Percentiles rank a stretch among this genome's conserved stretches.
Conservation (phyloP, 64 coral and sea anemone genomes). For the Stichodactyla helianthus region DNA sequence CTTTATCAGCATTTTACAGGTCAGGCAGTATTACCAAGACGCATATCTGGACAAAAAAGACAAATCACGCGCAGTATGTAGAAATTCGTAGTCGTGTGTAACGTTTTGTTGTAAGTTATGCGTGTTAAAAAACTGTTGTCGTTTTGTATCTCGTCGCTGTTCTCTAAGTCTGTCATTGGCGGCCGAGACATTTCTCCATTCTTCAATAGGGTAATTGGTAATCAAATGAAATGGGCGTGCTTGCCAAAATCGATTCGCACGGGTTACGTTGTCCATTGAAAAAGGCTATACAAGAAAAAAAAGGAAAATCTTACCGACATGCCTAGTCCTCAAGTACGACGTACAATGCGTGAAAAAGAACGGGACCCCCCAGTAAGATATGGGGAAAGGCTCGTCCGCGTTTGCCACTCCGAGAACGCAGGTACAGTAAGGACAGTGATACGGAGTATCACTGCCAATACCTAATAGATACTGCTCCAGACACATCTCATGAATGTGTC, state of each 20-base stretch:
- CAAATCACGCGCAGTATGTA: not conserved
- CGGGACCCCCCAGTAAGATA: no score
- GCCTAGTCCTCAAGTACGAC: no score
- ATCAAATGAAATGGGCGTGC: not conserved
- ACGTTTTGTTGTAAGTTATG: not conserved
- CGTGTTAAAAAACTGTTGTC: not conserved
- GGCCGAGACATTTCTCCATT: not conserved
- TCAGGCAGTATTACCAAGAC: not conserved
- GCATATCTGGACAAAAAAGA: not conserved
- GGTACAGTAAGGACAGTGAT: no score
- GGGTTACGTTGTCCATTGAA: not conserved
- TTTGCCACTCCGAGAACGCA: no score
- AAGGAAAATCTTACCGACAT: no score
- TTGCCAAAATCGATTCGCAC: not conserved
- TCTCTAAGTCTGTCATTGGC: not conserved
- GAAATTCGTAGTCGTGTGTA: not conserved
- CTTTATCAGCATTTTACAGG: not conserved
- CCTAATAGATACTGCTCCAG: no score
- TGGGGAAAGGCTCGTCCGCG: no score
- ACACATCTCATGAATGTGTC: no score
- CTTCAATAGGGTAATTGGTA: not conserved
- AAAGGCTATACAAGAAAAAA: no score
- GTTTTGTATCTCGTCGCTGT: not conserved
- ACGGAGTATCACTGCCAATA: no score
- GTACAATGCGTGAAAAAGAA: no score